phyloP scores from a whole-genome alignment of 1,140 invertebrate species.

The Temnothorax nylanderi region DNA sequence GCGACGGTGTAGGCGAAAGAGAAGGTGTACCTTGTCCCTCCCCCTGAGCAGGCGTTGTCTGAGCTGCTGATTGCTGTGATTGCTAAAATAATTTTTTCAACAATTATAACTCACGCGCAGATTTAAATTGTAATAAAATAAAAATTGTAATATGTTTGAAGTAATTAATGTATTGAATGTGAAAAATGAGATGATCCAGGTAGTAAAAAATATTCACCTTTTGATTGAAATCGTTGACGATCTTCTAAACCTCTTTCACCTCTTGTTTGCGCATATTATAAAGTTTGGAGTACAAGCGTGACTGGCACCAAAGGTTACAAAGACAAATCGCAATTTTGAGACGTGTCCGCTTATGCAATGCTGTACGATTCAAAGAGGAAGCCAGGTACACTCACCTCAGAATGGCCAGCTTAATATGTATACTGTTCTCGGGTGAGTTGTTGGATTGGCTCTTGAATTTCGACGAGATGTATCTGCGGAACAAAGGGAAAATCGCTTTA shows the following conservation, averaged over 20 bases:
- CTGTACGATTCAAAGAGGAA: background rate
- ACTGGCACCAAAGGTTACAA: constrained; percentile 92
- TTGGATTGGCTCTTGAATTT: constrained; percentile 89
- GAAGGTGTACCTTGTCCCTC: constrained; percentile 90
- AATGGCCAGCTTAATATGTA: constrained; percentile 90
- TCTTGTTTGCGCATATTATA: constrained; percentile 90
- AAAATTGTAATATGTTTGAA: background rate
- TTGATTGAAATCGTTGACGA: constrained; percentile 89
- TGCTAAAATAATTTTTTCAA: constrained; percentile 16
- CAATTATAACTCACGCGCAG: background rate
- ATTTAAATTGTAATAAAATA: background rate
- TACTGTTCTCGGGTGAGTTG: constrained; percentile 87
- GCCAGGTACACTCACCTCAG: constrained; percentile 87
- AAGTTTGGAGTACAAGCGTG: constrained; percentile 91
- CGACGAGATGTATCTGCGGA: constrained; percentile 88
- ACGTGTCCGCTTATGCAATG: background rate
- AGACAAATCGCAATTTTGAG: constrained; percentile 53
- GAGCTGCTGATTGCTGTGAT: constrained; percentile 71
- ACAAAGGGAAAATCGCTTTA: constrained; percentile 54
- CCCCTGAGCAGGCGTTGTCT: constrained; percentile 78
- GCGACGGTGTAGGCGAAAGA: constrained; percentile 93
- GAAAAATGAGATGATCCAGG: background rate
- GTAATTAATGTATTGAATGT: background rate
- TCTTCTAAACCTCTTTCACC: constrained; percentile 88
- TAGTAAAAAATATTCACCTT: constrained; percentile 85